Evolutionary conservation across 2,797 vertebrate species (phyloP), one percentile per base, ranked within the genome.

Genomic region (Sebastolobus alascanus): DNA sequence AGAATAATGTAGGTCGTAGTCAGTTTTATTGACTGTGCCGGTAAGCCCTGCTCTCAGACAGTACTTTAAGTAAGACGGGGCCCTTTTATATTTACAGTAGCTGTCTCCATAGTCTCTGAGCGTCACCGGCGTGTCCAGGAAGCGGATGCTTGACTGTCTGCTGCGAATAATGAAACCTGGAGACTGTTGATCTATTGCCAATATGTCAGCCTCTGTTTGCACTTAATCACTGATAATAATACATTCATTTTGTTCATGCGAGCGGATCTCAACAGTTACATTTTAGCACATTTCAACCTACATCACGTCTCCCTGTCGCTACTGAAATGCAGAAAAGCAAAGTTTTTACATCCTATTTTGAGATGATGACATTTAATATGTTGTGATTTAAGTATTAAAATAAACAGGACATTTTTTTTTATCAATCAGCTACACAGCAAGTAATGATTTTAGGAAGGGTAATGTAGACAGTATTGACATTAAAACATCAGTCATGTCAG

Each of bases 71-170:
- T 56, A 55, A 78, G 80, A 78, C 7, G 18, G 83, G 12, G 14
- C 70, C 14, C 37, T 68, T 60, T 38, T 79, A 2, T 83, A 79
- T 88, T 88, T 88, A 82, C 83, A 56, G 61, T 56, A 46, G 59
- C 77, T 77, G 69, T 88, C 76, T 85, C 87, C 76, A 70, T 75
- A 58, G 82, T 72, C 83, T 86, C 88, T 29, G 56, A 85, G 74
- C 70, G 1, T 87, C 84, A 82, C 46, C 25, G 12, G 64, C 6
- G 83, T 85, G 79, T 88, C 90, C 90, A 92, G 91, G 91, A 93
- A 92, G 80, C 43, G n/a, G 82, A 52, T 16, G 64, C 38, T 38
- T 20, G 38, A 25, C 61, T 75, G 82, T 82, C 52, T 77, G 58
- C 60, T 67, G 52, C 2, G 20, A 80, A 89, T 80, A 86, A 80